phyloP scores from a whole-genome alignment of 2,113 vertebrate species.

The Raja brachyura region DNA sequence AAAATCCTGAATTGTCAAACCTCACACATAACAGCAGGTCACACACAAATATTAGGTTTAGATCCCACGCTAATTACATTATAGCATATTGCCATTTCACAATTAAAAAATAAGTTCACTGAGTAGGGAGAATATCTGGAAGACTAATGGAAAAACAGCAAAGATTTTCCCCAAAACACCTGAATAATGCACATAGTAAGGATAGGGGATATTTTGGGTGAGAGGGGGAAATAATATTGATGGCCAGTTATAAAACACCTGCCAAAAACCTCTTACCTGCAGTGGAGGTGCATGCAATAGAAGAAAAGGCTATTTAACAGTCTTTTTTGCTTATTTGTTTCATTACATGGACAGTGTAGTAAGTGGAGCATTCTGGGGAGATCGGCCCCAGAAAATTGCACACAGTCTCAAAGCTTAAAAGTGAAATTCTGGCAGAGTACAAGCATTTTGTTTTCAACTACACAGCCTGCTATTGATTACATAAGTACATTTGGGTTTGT shows the following conservation, averaged over 20 bases:
- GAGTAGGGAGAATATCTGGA: slow-evolving; percentile 3
- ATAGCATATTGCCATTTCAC: neutral
- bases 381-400: neutral
- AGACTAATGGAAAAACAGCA: slow-evolving; percentile 14
- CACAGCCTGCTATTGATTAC: neutral
- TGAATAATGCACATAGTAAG: neutral
- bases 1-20: neutral
- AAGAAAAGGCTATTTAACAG: neutral
- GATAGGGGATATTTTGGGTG: neutral
- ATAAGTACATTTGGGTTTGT: neutral
- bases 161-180: neutral
- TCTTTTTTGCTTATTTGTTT: neutral
- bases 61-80: neutral
- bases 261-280: neutral
- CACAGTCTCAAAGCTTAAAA: neutral
- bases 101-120: neutral
- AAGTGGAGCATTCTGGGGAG: neutral
- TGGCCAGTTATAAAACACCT: no score
- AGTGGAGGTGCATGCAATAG: neutral
- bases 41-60: neutral
- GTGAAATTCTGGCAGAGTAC: neutral
- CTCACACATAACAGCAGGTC: neutral
- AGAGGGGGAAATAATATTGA: no score
- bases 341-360: neutral
- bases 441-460: neutral